Percentiles rank a stretch among this genome's conserved stretches.
Conservation (phyloP, 2,797 vertebrate species). For the Sebastes reedi region DNA sequence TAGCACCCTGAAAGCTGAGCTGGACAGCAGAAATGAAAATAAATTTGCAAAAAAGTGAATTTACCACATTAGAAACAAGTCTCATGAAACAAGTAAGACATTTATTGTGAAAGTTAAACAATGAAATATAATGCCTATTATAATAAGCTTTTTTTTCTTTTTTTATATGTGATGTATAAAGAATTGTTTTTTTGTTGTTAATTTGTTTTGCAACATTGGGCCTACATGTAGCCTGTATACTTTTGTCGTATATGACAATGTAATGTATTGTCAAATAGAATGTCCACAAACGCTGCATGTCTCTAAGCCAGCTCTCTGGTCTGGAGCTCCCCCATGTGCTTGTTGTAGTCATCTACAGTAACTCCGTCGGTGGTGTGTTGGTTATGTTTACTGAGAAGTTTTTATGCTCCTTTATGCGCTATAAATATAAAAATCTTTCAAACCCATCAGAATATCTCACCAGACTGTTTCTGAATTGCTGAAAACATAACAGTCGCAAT, state of each 20-base stretch:
- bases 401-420: neutral
- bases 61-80: neutral
- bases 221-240: neutral
- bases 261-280: neutral
- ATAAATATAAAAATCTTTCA: neutral
- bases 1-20: neutral
- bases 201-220: neutral
- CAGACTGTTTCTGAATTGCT: neutral
- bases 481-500: too few species aligned
- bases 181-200: neutral
- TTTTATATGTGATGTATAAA: neutral
- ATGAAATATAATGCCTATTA: neutral
- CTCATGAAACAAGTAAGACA: neutral
- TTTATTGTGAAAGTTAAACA: neutral
- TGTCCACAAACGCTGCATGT: neutral
- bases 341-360: neutral
- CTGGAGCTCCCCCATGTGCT: constrained; percentile 24
- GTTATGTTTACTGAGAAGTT: neutral
- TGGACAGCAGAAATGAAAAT: neutral
- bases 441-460: neutral
- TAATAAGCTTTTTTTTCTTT: neutral
- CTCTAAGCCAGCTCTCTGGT: neutral
- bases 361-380: neutral
- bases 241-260: neutral
- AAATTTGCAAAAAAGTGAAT: neutral